Evolutionary conservation across 2,113 vertebrate genomes (phyloP).

Genomic region (Erpornis zantholeuca): DNA sequence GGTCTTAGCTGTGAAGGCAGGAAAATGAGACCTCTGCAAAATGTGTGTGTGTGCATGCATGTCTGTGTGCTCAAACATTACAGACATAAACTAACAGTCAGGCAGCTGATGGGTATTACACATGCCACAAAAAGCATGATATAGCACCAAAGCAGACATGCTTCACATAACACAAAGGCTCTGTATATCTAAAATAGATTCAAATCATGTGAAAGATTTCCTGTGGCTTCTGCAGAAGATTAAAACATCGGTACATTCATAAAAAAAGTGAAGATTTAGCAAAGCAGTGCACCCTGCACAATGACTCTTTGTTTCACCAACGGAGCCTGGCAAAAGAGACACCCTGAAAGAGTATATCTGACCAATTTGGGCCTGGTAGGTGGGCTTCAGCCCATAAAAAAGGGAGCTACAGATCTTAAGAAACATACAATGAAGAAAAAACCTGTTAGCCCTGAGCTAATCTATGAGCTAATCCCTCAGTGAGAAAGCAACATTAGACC

Average conservation of each 20-base stretch:
- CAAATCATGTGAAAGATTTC: conserved; percentile 33
- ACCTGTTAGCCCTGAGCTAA: conserved; percentile 12
- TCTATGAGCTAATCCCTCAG: conserved; percentile 1
- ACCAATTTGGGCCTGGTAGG: conserved; percentile 26
- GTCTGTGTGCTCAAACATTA: neutral
- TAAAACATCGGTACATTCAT: conserved; percentile 29
- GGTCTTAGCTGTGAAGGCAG: neutral
- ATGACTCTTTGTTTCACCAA: conserved; percentile 19
- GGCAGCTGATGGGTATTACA: conserved; percentile 10
- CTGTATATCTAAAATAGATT: conserved; percentile 8
- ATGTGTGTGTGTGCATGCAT: neutral
- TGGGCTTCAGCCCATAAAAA: conserved; percentile 8
- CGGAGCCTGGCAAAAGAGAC: neutral
- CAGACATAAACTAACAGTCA: conserved; percentile 14
- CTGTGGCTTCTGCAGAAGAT: conserved; percentile 42
- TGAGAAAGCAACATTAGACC: neutral
- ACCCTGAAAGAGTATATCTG: neutral
- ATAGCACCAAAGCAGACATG: neutral
- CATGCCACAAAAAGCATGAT: conserved; percentile 16
- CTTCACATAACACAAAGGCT: conserved; percentile 38
- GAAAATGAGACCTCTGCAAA: neutral
- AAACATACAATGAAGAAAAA: conserved; percentile 9
- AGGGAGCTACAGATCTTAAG: neutral
- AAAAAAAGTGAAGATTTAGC: conserved; percentile 39
- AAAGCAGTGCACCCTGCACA: conserved; percentile 1